Conservation (phyloP, 2,888 invertebrate species). For the Pelosia muscerda region DNA sequence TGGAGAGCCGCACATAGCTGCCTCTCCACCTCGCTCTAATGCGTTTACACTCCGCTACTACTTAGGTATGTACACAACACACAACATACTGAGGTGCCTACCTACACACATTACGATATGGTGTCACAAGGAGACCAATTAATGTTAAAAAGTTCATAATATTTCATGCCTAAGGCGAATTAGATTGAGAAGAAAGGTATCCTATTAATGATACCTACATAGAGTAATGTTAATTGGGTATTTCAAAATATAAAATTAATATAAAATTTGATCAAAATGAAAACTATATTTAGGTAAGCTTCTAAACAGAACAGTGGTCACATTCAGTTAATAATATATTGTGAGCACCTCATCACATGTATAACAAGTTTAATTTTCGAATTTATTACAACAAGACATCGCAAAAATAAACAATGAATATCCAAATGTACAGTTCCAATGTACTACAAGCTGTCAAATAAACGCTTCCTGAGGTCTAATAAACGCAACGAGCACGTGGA, state of each 20-base stretch:
- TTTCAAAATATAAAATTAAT: too few species aligned
- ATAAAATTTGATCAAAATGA: neutral
- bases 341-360: neutral
- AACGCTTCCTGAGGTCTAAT: neutral
- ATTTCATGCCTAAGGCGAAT: neutral
- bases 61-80: neutral
- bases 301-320: neutral
- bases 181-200: neutral
- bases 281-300: too few species aligned
- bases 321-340: neutral
- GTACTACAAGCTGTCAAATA: slow-evolving; percentile 11
- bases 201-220: neutral
- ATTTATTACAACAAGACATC: neutral
- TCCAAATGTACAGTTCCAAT: neutral
- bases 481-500: slow-evolving; percentile 28
- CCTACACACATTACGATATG: neutral
- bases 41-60: slow-evolving; percentile 40
- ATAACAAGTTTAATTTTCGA: neutral
- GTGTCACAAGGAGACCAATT: neutral
- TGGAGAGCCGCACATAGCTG: slow-evolving; percentile 60
- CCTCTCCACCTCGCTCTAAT: slow-evolving; percentile 34
- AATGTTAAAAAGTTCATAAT: neutral
- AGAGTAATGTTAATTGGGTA: too few species aligned
- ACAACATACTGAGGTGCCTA: too few species aligned
- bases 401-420: neutral